phyloP scores from a whole-genome alignment of 1,140 invertebrate genomes.

The Drosophila mayri region DNA sequence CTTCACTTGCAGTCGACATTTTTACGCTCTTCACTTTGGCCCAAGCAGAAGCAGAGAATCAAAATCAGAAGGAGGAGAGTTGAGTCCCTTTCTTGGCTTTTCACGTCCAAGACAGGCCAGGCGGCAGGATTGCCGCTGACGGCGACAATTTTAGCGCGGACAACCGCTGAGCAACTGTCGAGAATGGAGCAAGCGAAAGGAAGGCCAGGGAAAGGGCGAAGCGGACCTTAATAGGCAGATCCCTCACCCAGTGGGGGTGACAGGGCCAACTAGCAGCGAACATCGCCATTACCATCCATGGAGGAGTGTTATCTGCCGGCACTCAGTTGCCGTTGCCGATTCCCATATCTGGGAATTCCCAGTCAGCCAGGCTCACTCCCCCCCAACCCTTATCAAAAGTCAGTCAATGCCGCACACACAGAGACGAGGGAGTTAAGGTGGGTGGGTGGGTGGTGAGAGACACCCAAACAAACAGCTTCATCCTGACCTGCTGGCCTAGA shows the following conservation, averaged over 20 bases:
- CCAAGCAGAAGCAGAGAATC: not conserved
- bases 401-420: conserved; percentile 64
- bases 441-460: not conserved
- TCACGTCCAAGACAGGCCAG: conserved; percentile 43
- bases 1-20: conserved; percentile 50
- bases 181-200: not conserved
- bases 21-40: conserved; percentile 42
- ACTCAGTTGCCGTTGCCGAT: conserved; percentile 62
- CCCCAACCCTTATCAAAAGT: conserved; percentile 67
- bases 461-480: conserved; percentile 66
- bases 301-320: conserved; percentile 73
- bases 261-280: conserved; percentile 25
- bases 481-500: conserved; percentile 76
- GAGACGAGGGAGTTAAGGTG: not conserved
- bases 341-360: conserved; percentile 41
- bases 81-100: conserved; percentile 49
- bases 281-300: conserved; percentile 40
- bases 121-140: conserved; percentile 42
- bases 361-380: not conserved
- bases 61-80: conserved; percentile 1
- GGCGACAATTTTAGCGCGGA: conserved; percentile 78
- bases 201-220: not conserved
- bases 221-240: conserved; percentile 10
- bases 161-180: conserved; percentile 61
- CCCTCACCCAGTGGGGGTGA: conserved; percentile 15